Conservation (phyloP, 2,797 vertebrate species). For the Cryptoblepharus egeriae region DNA sequence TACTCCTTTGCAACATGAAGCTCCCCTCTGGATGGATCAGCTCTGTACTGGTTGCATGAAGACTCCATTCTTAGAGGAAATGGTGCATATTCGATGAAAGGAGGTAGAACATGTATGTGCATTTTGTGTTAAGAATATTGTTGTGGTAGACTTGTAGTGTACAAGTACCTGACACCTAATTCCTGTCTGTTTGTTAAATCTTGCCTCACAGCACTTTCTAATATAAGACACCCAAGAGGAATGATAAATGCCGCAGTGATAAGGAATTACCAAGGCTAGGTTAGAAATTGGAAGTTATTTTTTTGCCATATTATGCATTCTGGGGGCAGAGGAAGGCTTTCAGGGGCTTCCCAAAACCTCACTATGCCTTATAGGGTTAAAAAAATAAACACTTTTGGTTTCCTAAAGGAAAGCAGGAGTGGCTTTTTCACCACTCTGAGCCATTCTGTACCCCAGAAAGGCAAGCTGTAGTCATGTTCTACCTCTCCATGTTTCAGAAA, state of each 20-base stretch:
- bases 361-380: too few relatives aligned
- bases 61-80: constrained; percentile 82
- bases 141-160: background rate
- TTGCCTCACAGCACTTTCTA: constrained; percentile 20
- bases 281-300: too few relatives aligned
- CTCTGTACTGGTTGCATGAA: constrained; percentile 86
- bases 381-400: too few relatives aligned
- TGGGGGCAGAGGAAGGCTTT: too few relatives aligned
- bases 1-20: constrained; percentile 83
- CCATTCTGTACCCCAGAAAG: too few relatives aligned
- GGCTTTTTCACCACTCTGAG: too few relatives aligned
- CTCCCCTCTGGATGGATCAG: constrained; percentile 84
- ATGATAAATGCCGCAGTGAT: background rate
- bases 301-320: too few relatives aligned
- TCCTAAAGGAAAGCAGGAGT: too few relatives aligned
- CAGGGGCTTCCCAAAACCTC: too few relatives aligned
- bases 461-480: too few relatives aligned
- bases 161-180: constrained; percentile 24
- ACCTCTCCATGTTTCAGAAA: too few relatives aligned
- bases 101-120: background rate
- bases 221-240: background rate
- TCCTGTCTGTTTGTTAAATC: constrained; percentile 37
- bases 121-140: background rate
- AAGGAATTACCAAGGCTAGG: background rate
- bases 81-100: constrained; percentile 81